These are phyloP conservation scores for Acyrthosiphon pisum DNA, from an alignment of 1,140 invertebrate genomes.

Conservation along the genomic window DNA sequence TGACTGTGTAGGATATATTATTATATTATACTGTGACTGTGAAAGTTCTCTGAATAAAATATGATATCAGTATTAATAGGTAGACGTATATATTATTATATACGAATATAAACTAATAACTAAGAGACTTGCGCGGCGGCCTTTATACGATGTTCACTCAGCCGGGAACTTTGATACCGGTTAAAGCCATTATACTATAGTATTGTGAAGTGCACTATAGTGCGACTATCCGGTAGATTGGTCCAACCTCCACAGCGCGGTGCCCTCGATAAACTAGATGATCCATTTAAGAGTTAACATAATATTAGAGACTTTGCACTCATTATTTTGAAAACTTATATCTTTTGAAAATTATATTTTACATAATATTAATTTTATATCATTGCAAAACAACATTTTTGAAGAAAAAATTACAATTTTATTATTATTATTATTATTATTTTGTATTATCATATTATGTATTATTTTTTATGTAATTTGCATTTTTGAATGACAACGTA, in stretches of 20 bases:
- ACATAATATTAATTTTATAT: not conserved
- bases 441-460: no score
- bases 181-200: not conserved
- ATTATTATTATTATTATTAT: no score
- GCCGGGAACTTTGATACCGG: slow-evolving; percentile 1
- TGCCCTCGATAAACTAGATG: not conserved
- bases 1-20: not conserved
- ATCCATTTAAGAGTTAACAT: not conserved
- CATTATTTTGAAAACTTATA: not conserved
- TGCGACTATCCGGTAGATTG: not conserved
- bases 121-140: not conserved
- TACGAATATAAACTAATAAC: not conserved
- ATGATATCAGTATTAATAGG: slow-evolving; percentile 7
- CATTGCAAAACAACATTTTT: not conserved
- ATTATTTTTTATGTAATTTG: no score
- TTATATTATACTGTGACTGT: not conserved
- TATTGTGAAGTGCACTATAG: not conserved
- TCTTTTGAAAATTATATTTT: not conserved
- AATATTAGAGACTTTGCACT: not conserved
- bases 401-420: no score
- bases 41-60: not conserved
- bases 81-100: not conserved
- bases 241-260: not conserved
- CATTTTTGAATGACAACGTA: not conserved
- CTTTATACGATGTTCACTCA: not conserved